Conservation (phyloP, 2,113 vertebrate species). For the Puffinus mauretanicus region DNA sequence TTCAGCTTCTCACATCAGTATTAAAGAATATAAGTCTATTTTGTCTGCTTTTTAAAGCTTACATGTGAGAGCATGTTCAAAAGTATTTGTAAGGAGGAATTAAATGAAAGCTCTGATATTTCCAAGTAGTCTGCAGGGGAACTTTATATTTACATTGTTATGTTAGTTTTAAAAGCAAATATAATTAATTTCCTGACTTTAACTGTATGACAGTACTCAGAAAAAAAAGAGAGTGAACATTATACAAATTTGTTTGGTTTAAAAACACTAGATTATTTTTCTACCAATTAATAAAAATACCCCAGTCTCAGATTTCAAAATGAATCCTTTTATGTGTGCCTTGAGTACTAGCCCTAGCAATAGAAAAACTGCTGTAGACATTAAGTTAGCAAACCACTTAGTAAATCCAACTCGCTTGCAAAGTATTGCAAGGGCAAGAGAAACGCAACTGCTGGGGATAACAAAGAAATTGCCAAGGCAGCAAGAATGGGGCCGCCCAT, state of each 20-base stretch:
- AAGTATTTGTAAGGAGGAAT: background rate
- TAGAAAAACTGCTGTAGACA: background rate
- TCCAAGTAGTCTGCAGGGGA: background rate
- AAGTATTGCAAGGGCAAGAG: background rate
- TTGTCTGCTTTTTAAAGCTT: background rate
- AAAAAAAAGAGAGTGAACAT: background rate
- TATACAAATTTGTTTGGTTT: background rate
- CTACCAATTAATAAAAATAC: background rate
- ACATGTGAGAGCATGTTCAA: background rate
- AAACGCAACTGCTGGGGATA: background rate
- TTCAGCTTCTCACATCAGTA: background rate
- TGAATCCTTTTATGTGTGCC: background rate
- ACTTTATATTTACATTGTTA: background rate
- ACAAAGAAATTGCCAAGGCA: background rate
- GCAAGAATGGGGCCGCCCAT: background rate
- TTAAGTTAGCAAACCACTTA: background rate
- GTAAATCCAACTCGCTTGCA: background rate
- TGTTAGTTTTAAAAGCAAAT: background rate
- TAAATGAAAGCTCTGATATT: background rate
- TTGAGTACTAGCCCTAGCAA: background rate
- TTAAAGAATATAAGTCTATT: background rate
- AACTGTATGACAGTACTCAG: background rate
- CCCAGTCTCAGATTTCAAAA: background rate
- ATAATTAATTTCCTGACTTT: background rate
- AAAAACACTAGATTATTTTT: background rate